Percentiles rank a stretch among this genome's conserved stretches.
Conservation (phyloP, 2,888 invertebrate genomes). For the Chloroclystis v-ata region DNA sequence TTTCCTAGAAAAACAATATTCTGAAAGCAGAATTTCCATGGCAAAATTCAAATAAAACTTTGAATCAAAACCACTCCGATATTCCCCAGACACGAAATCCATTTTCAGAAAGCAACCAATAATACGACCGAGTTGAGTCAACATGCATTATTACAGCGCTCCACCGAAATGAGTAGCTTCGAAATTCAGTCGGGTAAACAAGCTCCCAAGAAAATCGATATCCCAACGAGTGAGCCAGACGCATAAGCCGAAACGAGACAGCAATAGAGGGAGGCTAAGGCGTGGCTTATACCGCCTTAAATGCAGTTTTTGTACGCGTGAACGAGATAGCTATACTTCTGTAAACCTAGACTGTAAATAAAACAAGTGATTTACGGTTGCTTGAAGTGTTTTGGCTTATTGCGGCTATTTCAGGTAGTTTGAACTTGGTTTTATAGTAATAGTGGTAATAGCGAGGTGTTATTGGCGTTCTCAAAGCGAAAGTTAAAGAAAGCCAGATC, state of each 20-base stretch:
- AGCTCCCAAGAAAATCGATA: constrained; percentile 61
- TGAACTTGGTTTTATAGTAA: constrained; percentile 25
- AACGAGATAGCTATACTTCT: constrained; percentile 37
- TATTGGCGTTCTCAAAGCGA: constrained; percentile 15
- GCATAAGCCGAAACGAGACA: constrained; percentile 34
- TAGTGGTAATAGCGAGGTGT: constrained; percentile 17
- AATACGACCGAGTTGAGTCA: constrained; percentile 48
- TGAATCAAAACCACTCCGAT: constrained; percentile 1
- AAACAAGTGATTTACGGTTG: constrained; percentile 39
- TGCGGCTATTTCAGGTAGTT: constrained; percentile 33
- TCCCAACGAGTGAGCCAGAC: constrained; percentile 40
- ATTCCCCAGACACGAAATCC: constrained; percentile 15
- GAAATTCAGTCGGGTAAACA: constrained; percentile 67
- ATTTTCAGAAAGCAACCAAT: constrained; percentile 32
- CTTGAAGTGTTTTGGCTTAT: constrained; percentile 34
- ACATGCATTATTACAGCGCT: constrained; percentile 49
- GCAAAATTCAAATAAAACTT: not conserved
- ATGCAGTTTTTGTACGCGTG: constrained; percentile 33
- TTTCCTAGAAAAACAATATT: too few relatives aligned
- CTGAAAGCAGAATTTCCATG: too few relatives aligned
- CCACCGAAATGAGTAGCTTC: constrained; percentile 46
- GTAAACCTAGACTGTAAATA: constrained; percentile 44
- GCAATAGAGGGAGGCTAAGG: constrained; percentile 50
- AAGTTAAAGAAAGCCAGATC: constrained; percentile 12
- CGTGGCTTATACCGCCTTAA: constrained; percentile 57